phyloP scores from a whole-genome alignment of 1,140 invertebrate genomes.

The Drosophila arawakana region DNA sequence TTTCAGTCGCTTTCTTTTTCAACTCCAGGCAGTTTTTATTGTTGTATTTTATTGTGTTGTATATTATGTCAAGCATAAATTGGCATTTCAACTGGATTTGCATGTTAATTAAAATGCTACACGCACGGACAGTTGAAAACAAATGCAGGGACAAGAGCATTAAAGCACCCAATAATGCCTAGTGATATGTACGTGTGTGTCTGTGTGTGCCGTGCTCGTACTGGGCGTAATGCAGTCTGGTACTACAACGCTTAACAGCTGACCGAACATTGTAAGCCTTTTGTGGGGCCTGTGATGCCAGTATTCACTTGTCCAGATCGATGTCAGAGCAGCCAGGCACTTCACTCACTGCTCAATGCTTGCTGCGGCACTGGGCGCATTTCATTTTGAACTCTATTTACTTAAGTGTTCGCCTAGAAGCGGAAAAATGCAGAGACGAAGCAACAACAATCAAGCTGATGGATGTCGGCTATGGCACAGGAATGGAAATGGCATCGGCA shows the following conservation, averaged over 20 bases:
- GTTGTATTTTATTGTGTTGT: slow-evolving; percentile 35
- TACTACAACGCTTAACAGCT: slow-evolving; percentile 45
- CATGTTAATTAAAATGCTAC: slow-evolving; percentile 81
- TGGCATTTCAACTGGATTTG: slow-evolving; percentile 83
- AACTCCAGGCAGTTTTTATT: slow-evolving; percentile 32
- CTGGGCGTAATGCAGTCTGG: slow-evolving; percentile 30
- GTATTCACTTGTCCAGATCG: slow-evolving; percentile 54
- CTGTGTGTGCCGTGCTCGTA: not conserved
- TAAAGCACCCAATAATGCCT: slow-evolving; percentile 48
- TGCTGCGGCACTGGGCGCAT: slow-evolving; percentile 66
- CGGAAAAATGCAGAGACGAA: slow-evolving; percentile 38
- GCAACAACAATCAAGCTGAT: slow-evolving; percentile 60
- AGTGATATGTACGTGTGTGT: not conserved
- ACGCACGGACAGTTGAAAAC: slow-evolving; percentile 79
- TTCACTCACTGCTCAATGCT: slow-evolving; percentile 57
- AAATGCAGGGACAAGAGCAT: slow-evolving; percentile 76
- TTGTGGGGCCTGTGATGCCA: slow-evolving; percentile 32
- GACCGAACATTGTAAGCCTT: slow-evolving; percentile 59
- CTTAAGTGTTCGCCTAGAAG: slow-evolving; percentile 73
- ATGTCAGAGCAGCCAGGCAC: slow-evolving; percentile 67
- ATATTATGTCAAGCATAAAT: slow-evolving; percentile 82
- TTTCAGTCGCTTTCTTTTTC: slow-evolving; percentile 7
- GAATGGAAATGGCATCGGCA: not conserved
- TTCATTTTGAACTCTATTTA: slow-evolving; percentile 82
- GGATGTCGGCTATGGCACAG: slow-evolving; percentile 9